Conservation (phyloP, 2,113 vertebrate genomes). For the Vimba vimba region DNA sequence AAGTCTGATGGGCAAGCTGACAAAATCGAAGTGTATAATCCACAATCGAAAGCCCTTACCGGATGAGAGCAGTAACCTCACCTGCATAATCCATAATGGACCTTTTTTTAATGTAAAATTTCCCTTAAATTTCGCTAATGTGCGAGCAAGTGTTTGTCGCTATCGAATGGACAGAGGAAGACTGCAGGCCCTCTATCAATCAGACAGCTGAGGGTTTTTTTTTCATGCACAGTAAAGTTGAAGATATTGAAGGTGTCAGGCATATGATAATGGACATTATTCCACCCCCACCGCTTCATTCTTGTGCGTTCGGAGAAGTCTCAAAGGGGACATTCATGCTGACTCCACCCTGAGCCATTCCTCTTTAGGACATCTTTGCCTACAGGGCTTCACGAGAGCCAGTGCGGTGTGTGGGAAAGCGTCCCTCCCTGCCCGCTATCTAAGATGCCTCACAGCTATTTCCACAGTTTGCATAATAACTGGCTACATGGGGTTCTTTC, state of each 20-base stretch:
- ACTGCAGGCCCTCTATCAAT: background rate
- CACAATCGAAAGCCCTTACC: too few relatives aligned
- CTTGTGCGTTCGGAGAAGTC: background rate
- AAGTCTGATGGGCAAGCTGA: too few relatives aligned
- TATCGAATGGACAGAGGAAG: background rate
- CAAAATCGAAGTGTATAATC: too few relatives aligned
- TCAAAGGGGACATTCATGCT: background rate
- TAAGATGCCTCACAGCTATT: constrained; percentile 37
- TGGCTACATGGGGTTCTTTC: constrained; percentile 69
- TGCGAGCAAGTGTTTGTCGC: background rate
- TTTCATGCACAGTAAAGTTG: background rate
- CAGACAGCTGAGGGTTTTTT: background rate
- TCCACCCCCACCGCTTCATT: background rate
- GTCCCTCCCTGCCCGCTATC: constrained; percentile 35
- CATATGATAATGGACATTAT: background rate
- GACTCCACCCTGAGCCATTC: constrained; percentile 28
- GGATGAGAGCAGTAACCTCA: too few relatives aligned
- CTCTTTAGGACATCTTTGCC: constrained; percentile 41
- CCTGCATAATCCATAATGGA: too few relatives aligned
- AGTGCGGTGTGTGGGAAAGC: constrained; percentile 38
- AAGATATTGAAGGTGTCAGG: background rate
- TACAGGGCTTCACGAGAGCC: constrained; percentile 25
- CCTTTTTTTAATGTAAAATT: too few relatives aligned
- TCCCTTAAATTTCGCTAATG: too few relatives aligned
- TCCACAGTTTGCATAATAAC: constrained; percentile 52